These are phyloP conservation scores for Eupeodes luniger DNA, from an alignment of 2,888 invertebrate species.

Conservation along the genomic window DNA sequence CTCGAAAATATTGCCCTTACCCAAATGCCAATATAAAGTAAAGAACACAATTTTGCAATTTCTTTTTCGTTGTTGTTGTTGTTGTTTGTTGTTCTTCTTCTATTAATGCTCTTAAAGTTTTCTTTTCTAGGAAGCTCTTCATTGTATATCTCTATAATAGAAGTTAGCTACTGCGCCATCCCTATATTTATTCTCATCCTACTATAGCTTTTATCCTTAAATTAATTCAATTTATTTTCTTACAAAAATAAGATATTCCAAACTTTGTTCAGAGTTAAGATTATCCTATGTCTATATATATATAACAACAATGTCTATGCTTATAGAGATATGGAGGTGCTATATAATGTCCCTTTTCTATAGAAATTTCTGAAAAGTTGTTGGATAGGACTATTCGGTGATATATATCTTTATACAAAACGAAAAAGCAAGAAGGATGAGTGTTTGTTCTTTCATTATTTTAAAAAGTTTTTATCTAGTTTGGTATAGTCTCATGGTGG, in stretches of 20 bases:
- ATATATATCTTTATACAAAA: neutral
- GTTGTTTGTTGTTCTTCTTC: conserved; percentile 19
- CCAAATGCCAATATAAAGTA: conserved; percentile 46
- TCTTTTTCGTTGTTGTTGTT: conserved; percentile 23
- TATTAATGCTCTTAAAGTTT: conserved; percentile 31
- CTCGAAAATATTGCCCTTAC: conserved; percentile 64
- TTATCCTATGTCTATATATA: neutral
- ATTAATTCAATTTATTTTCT: conserved; percentile 69
- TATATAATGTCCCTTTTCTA: neutral
- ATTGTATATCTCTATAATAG: neutral
- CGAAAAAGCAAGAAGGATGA: conserved; percentile 57
- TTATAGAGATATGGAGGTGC: neutral
- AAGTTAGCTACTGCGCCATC: conserved; percentile 44
- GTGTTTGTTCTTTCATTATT: conserved; percentile 55
- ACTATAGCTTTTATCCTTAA: conserved; percentile 52
- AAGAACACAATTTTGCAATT: conserved; percentile 61
- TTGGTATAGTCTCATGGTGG: conserved; percentile 68
- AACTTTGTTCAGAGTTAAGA: conserved; percentile 46
- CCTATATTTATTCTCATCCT: conserved; percentile 29
- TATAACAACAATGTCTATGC: neutral
- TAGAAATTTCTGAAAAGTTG: neutral
- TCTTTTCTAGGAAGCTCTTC: conserved; percentile 32
- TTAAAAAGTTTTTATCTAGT: conserved; percentile 75
- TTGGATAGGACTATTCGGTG: neutral
- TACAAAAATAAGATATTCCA: conserved; percentile 69